Conservation (phyloP, 2,797 vertebrate species). For the Hyperoplus immaculatus region DNA sequence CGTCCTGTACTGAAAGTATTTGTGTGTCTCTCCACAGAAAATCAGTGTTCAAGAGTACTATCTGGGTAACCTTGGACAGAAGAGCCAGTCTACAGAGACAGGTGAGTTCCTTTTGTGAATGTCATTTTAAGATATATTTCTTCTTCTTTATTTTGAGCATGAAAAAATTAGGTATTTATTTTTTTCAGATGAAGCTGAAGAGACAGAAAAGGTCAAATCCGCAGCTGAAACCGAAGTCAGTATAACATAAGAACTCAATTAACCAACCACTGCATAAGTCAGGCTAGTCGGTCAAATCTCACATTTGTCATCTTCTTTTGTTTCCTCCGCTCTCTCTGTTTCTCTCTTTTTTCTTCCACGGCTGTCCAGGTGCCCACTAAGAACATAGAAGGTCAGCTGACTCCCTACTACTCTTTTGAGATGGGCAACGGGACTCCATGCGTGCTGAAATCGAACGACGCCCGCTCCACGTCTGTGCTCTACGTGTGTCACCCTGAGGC, state of each 20-base stretch:
- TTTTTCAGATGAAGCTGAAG: constrained; percentile 69
- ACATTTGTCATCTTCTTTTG: neutral
- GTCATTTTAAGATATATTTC: neutral
- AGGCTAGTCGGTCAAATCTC: neutral
- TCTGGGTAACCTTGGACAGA: constrained; percentile 88
- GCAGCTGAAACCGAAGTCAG: constrained; percentile 76
- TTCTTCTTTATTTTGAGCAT: constrained; percentile 3
- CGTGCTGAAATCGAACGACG: constrained; percentile 90
- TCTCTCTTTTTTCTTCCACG: neutral
- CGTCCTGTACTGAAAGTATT: neutral
- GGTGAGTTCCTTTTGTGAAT: constrained; percentile 79
- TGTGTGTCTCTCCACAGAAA: constrained; percentile 84
- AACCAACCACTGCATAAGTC: neutral
- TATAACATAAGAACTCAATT: neutral
- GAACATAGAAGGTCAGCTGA: constrained; percentile 98
- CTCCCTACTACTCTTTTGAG: constrained; percentile 92
- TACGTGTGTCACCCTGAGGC: constrained; percentile 98
- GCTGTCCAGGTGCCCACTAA: constrained; percentile 90
- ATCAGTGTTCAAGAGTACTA: constrained; percentile 96
- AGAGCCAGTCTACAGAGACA: constrained; percentile 80
- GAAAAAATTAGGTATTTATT: neutral
- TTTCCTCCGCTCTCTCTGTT: neutral
- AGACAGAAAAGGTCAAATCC: constrained; percentile 59
- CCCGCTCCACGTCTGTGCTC: constrained; percentile 91
- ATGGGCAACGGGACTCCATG: constrained; percentile 98